phyloP scores from a whole-genome alignment of 2,113 vertebrate genomes.

The Sorex fumeus region DNA sequence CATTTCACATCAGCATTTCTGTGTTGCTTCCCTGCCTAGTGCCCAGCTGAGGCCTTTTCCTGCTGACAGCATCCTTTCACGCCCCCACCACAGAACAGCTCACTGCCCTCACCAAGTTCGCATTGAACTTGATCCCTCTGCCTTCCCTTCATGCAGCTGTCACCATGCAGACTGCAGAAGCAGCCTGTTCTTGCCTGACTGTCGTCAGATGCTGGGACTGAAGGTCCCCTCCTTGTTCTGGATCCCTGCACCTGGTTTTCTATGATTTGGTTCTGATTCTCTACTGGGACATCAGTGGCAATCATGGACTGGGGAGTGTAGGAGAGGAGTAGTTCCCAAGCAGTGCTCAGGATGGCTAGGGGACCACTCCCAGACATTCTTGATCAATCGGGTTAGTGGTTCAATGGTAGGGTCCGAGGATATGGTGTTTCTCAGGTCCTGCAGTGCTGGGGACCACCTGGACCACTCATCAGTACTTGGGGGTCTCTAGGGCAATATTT shows the following conservation, averaged over 20 bases:
- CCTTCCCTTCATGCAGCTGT: not conserved
- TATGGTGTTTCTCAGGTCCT: too few relatives aligned
- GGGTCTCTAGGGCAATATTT: too few relatives aligned
- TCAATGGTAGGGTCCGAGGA: too few relatives aligned
- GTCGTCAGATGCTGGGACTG: not conserved
- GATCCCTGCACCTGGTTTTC: not conserved
- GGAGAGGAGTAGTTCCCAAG: too few relatives aligned
- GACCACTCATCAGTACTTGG: too few relatives aligned
- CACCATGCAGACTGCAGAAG: not conserved
- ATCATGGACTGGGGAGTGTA: not conserved
- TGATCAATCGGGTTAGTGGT: too few relatives aligned
- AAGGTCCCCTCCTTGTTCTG: not conserved
- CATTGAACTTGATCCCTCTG: not conserved
- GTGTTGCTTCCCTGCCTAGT: not conserved
- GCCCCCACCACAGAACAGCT: not conserved
- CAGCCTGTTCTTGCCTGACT: not conserved
- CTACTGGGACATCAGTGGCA: not conserved
- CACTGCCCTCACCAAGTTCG: not conserved
- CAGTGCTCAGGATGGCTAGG: too few relatives aligned
- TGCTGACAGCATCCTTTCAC: not conserved
- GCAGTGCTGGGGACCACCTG: too few relatives aligned
- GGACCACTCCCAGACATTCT: too few relatives aligned
- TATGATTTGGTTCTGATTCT: not conserved
- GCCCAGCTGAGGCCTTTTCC: constrained; percentile 8
- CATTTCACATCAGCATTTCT: constrained; percentile 44